Percentiles rank a stretch among this genome's conserved stretches.
These are phyloP conservation scores for Cyprinodon brontotheroides DNA, from an alignment of 2,113 vertebrate species.

Conservation along the genomic window DNA sequence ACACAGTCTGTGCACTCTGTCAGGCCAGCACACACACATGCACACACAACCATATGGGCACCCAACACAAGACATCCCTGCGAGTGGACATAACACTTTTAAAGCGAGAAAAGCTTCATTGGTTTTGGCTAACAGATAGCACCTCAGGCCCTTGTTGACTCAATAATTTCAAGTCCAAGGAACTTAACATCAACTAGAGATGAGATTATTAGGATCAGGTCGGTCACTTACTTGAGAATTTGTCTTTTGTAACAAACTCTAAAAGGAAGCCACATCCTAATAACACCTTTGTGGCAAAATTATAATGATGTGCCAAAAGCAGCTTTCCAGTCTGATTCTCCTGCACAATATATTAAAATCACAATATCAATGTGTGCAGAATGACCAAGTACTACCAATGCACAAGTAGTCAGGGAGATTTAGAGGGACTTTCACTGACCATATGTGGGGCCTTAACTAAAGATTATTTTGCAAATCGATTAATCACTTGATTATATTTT, in stretches of 20 bases:
- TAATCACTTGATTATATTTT: too few relatives aligned
- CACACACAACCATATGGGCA: conserved; percentile 39
- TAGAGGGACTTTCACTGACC: too few relatives aligned
- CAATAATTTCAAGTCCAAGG: conserved; percentile 31
- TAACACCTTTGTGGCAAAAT: neutral
- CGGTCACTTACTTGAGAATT: neutral
- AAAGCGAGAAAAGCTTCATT: conserved; percentile 14
- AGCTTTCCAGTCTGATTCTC: neutral
- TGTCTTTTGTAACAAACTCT: neutral
- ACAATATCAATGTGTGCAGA: neutral
- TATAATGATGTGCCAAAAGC: neutral
- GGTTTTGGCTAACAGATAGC: conserved; percentile 27
- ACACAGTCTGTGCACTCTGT: conserved; percentile 51
- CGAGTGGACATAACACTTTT: conserved; percentile 21
- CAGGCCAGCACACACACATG: conserved; percentile 45
- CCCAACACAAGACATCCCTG: conserved; percentile 30
- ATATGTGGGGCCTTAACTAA: too few relatives aligned
- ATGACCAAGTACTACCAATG: neutral
- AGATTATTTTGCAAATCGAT: too few relatives aligned
- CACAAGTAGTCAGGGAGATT: too few relatives aligned
- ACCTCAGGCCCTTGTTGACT: conserved; percentile 11
- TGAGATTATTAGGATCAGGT: too few relatives aligned
- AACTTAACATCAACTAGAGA: neutral
- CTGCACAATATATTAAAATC: neutral
- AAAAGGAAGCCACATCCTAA: neutral